Conservation (phyloP, 2,113 vertebrate genomes). For the Nesogale talazaci region DNA sequence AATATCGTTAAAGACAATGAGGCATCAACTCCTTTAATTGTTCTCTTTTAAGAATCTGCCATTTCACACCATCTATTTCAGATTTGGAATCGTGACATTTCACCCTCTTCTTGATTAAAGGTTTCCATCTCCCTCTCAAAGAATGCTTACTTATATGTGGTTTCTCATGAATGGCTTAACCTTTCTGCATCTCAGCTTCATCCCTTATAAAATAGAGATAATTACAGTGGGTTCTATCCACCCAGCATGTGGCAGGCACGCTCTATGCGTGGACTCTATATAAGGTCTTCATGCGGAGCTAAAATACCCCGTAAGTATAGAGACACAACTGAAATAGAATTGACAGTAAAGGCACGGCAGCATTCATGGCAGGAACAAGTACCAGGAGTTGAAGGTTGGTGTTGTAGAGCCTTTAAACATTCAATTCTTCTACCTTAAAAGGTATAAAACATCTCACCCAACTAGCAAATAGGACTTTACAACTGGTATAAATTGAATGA, state of each 20-base stretch:
- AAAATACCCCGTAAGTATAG: conserved; percentile 56
- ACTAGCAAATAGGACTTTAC: not conserved
- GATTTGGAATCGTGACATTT: conserved; percentile 76
- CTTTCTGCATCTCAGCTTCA: conserved; percentile 74
- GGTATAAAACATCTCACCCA: not conserved
- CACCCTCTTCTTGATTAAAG: conserved; percentile 81
- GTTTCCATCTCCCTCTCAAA: conserved; percentile 75
- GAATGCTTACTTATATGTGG: conserved; percentile 75
- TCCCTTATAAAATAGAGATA: conserved; percentile 64
- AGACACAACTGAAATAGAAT: conserved; percentile 48
- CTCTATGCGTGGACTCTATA: not conserved
- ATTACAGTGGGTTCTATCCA: conserved; percentile 64
- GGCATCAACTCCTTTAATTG: conserved; percentile 79
- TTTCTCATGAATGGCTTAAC: conserved; percentile 75
- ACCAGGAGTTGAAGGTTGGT: not conserved
- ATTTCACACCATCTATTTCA: conserved; percentile 76
- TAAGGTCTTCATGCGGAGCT: conserved; percentile 47
- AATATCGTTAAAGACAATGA: conserved; percentile 82
- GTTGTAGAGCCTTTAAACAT: not conserved
- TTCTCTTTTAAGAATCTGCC: conserved; percentile 76
- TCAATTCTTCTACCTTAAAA: not conserved
- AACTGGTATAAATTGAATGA: conserved; percentile 1
- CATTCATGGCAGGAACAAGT: not conserved
- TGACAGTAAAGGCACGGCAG: not conserved
- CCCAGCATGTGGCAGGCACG: conserved; percentile 70